These are phyloP conservation scores for Pogonomyrmex californicus DNA, from an alignment of 1,140 invertebrate species.

Conservation along the genomic window DNA sequence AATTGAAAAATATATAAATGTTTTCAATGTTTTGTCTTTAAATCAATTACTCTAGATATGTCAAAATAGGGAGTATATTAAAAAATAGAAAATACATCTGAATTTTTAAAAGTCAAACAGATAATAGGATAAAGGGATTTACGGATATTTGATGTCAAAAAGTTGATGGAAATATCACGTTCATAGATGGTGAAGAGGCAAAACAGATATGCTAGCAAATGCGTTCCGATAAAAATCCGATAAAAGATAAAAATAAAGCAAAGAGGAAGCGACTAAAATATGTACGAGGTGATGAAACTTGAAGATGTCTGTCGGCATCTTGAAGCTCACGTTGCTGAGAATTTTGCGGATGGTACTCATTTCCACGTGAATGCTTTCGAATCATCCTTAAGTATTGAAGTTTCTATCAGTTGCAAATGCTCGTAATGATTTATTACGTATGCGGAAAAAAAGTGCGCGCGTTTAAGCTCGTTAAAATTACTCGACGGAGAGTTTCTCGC, in stretches of 20 bases:
- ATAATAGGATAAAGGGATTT: neutral
- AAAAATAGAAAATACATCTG: neutral
- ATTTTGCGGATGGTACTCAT: constrained; percentile 22
- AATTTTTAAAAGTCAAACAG: constrained; percentile 13
- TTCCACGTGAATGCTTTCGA: constrained; percentile 27
- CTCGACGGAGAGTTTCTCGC: neutral
- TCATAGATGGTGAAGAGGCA: neutral
- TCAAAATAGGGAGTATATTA: neutral
- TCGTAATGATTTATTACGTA: constrained; percentile 26
- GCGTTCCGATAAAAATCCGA: constrained; percentile 3
- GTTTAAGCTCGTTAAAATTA: constrained; percentile 2
- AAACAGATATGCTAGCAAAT: constrained; percentile 17
- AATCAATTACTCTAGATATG: neutral
- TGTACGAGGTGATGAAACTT: constrained; percentile 53
- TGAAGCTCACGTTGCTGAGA: constrained; percentile 3
- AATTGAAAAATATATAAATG: neutral
- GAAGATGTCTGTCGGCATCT: constrained; percentile 38
- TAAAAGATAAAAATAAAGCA: constrained; percentile 39
- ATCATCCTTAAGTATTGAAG: constrained; percentile 21
- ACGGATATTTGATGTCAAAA: neutral
- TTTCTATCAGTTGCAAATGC: constrained; percentile 19
- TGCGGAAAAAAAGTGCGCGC: neutral
- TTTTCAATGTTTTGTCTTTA: neutral
- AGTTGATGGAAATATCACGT: constrained; percentile 19
- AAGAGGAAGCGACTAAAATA: constrained; percentile 27